Evolutionary conservation across 2,888 invertebrate genomes (phyloP), one percentile per base, ranked within the genome.

Genomic region (Torymus tubicola): DNA sequence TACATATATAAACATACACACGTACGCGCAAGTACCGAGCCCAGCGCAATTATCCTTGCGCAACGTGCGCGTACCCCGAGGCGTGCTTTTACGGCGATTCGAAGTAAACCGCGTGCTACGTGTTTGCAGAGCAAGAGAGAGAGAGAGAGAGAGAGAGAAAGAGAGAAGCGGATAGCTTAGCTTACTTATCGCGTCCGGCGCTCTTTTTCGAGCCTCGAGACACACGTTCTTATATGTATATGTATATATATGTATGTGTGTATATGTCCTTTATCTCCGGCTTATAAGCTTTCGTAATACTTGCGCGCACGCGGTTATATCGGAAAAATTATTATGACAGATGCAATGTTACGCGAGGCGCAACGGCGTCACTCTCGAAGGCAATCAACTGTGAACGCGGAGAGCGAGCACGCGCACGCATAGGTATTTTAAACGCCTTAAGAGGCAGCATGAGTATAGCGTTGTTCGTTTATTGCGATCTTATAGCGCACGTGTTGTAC

Each of bases 311-410:
- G 63, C 21, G 52, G 31, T 69, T 50, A 50, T 71, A 76, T 65
- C 50, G 78, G 78, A 78, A 81, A 81, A 78, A 81, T 81, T 74
- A 72, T 78, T 78, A 74, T 81, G 81, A 81, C 81, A 78, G 81
- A 81, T 70, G 74, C 68, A 81, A 73, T 80, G 53, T 67, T 57
- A 64, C 52, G 57, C 53, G 21, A 42, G 13, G 64, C 21, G 74
- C 74, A 65, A 60, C 52, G 78, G 60, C 78, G 67, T 78, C 76
- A 52, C 78, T 78, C 61, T 13, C 60, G n/a, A 14, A 61, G n/a
- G 50, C 63, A 57, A 69, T 74, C 70, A 64, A 69, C 69, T 69
- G 79, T 50, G 73, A 79, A 78, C 24, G 52, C 24, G n/a, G n/a
- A n/a, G n/a, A 11, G 21, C 57, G 58, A 0, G 2, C 14, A 12